These are phyloP conservation scores for Eublepharis macularius DNA, from an alignment of 2,113 vertebrate genomes.

Conservation along the genomic window DNA sequence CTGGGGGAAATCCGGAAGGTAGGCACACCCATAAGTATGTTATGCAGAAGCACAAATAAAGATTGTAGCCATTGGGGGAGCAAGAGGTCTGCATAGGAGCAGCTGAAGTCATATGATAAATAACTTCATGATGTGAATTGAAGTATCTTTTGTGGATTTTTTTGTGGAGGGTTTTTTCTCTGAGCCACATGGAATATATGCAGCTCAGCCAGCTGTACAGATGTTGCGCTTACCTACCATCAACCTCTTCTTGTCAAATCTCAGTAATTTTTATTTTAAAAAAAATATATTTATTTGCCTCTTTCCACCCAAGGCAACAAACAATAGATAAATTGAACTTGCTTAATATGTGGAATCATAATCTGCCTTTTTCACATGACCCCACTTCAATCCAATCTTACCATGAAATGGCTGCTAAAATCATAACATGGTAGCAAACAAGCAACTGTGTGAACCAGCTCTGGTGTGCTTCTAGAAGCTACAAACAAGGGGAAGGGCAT, in stretches of 20 bases:
- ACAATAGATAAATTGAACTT: no score
- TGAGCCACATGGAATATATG: neutral
- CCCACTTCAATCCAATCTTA: neutral
- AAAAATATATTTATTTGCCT: no score
- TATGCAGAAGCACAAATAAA: no score
- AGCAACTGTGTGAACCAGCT: no score
- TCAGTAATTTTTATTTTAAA: no score
- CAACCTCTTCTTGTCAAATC: neutral
- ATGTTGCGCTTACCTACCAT: neutral
- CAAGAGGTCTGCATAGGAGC: no score
- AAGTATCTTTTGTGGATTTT: neutral
- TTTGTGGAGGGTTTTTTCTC: no score
- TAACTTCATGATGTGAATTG: neutral
- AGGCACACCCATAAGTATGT: no score
- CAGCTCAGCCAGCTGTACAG: neutral
- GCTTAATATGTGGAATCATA: neutral
- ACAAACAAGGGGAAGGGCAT: neutral
- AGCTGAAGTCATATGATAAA: neutral
- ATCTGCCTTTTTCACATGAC: neutral
- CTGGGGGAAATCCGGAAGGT: no score
- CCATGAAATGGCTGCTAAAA: neutral
- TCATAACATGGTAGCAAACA: neutral
- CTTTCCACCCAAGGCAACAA: no score
- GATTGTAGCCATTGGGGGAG: no score
- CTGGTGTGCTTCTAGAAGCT: fast-evolving